Evolutionary conservation across 2,888 invertebrate species (phyloP).

Genomic region (Megaustenia siamemsis): DNA sequence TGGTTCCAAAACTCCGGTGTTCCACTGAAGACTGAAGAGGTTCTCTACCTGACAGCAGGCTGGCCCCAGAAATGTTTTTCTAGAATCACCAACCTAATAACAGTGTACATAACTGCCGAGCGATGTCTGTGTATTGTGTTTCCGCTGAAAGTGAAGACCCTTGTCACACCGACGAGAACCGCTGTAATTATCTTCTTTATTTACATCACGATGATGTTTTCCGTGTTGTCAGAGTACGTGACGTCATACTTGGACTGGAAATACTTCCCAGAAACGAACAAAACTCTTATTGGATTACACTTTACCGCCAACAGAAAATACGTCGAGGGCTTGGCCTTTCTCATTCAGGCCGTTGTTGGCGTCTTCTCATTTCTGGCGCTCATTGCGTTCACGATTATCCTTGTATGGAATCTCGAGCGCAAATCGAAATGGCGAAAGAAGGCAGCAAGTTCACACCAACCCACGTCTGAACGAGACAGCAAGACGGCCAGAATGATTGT

Average conservation of each 20-base stretch:
- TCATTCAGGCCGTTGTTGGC: neutral
- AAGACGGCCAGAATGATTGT: neutral
- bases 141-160: neutral
- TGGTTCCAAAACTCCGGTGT: neutral
- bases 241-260: constrained; percentile 9
- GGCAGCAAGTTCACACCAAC: neutral
- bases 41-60: neutral
- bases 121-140: constrained; percentile 5
- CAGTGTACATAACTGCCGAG: constrained; percentile 27
- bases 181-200: neutral
- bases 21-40: neutral
- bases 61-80: neutral
- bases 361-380: neutral
- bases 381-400: neutral
- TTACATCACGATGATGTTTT: neutral
- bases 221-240: neutral
- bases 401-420: neutral
- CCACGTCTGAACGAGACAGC: neutral
- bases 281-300: neutral
- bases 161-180: neutral
- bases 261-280: constrained; percentile 10
- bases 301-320: neutral
- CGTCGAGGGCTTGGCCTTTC: neutral
- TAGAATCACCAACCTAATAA: neutral
- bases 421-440: neutral